Base-by-base conservation (phyloP, 2,888 invertebrate genomes). In the Drosophila histrio region DNA sequence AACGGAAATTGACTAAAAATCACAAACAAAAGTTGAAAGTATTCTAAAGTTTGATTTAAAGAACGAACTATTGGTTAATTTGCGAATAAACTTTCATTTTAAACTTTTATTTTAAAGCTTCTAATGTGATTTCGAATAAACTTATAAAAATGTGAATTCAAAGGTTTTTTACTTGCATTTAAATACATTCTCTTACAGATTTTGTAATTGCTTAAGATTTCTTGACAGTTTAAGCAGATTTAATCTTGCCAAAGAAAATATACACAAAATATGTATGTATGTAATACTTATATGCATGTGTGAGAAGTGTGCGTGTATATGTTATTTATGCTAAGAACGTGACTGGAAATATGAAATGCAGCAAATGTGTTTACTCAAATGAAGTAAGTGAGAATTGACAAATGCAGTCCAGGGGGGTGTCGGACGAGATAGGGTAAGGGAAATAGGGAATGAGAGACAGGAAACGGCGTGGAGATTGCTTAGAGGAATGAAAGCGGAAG, bases 261-360 rank as follows among this genome's bases (percentile, higher is more conserved):
- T 72, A 63, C 65, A 72, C 47, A 54, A 38, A 41, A 49, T 34
- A 47, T 24, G 13, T 8, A 24, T 34, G 17, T 22, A n/a, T 38
- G 17, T 53, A 13, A n/a, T n/a, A n/a, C n/a, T 5, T 58, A 72
- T 77, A 58, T 59, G 61, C 41, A 63, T 62, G 32, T 57, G 72
- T 76, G 34, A 46, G 8, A 24, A 24, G 30, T 59, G 43, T 34
- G 41, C 15, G 59, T 60, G 56, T 52, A 69, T 57, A 32, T 54
- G 76, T 77, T 87, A 88, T 89, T 88, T 89, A 89, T 90, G 89
- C 74, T 77, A 28, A 50, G 78, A 83, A 89, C 89, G 89, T 89
- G 89, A 89, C 89, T 87, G 53, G 88, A 89, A 89, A 89, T 89
- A 87, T 85, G 83, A 88, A 88, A 85, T 81, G 81, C 81, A 83